phyloP scores from a whole-genome alignment of 2,888 invertebrate genomes.

The Parthenolecanium corni region DNA sequence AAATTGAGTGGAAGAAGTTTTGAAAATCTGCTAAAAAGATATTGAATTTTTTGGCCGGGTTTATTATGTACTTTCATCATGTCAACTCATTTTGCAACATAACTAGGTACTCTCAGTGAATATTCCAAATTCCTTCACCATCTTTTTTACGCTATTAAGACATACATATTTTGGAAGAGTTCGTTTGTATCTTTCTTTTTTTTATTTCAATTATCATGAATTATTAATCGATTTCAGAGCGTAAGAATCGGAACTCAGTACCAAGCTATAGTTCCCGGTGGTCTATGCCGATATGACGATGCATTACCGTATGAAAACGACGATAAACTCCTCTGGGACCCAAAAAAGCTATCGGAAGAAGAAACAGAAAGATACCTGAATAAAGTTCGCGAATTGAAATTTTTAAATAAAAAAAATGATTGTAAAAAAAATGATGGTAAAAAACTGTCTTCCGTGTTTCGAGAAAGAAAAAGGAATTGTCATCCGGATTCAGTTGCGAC shows the following conservation, averaged over 20 bases:
- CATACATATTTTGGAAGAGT: no score
- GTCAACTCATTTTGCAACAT: no score
- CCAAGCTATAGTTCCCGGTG: slow-evolving; percentile 37
- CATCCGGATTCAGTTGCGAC: slow-evolving; percentile 7
- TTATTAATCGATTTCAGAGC: slow-evolving; percentile 21
- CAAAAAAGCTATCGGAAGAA: slow-evolving; percentile 56
- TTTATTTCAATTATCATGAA: background rate
- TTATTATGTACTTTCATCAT: no score
- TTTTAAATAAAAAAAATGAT: slow-evolving; percentile 11
- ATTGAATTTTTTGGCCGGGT: no score
- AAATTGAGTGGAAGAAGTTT: no score
- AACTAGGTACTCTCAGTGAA: no score
- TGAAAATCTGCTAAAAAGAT: no score
- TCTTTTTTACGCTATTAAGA: no score
- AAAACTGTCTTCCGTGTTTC: slow-evolving; percentile 13
- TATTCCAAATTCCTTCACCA: no score
- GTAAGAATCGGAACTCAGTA: slow-evolving; percentile 29
- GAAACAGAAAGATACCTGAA: slow-evolving; percentile 67
- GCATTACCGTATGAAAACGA: slow-evolving; percentile 90
- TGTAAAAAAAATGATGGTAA: slow-evolving; percentile 16
- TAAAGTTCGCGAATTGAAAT: slow-evolving; percentile 39
- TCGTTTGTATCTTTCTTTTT: background rate
- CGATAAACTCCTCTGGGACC: slow-evolving; percentile 90
- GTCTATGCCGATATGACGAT: slow-evolving; percentile 82
- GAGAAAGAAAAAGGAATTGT: slow-evolving; percentile 12